Base-by-base conservation (phyloP, 30 jellyfish, hydroid and myxozoan genomes). In the Chironex yamaguchii region DNA sequence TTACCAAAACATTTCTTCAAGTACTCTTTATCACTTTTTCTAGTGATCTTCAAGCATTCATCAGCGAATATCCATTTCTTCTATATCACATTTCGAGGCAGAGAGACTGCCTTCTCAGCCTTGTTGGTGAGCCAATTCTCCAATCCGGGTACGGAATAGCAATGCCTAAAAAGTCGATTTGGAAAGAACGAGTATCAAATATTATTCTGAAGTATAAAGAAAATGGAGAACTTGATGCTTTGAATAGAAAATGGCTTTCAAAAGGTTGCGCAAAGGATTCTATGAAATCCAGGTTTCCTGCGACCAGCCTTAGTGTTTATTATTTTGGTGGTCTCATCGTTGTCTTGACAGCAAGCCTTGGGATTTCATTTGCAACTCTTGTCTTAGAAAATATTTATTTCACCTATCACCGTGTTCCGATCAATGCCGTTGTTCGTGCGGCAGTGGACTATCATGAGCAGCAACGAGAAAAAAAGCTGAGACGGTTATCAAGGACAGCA, bases 251-350 rank as follows among this genome's bases (percentile, higher is more conserved):
- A 67, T 67, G 80, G 80, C 11, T 67, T 12, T 22, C 80, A 22
- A 67, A 67, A 11, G 31, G 20, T 2, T 67, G 80, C 29, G 25
- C 31, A 4, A 3, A 23, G 4, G 29, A 23, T 23, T 29, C 65
- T 4, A n/a, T 67, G 22, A 67, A 17, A n/a, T 2, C 80, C 29
- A 67, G 3, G 65, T 25, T 20, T 12, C 12, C 78, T 28, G 68
- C 82, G 0, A 81, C 49, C 49, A 73, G 87, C 70, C 83, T 83
- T 67, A 64, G 85, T 13, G 35, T 83, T 69, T 70, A 62, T 9
- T 86, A 86, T 31, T 86, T 86, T 27, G 96, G 96, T 2, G 96
- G 96, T 21, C 52, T 86, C 78, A 79, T 86, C 9, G 42, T 86
- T 62, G 17, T 76, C 58, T 42, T 42, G 58, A 17, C 17, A 17